phyloP scores from a whole-genome alignment of 1,140 invertebrate genomes.

The Cydia amplana region DNA sequence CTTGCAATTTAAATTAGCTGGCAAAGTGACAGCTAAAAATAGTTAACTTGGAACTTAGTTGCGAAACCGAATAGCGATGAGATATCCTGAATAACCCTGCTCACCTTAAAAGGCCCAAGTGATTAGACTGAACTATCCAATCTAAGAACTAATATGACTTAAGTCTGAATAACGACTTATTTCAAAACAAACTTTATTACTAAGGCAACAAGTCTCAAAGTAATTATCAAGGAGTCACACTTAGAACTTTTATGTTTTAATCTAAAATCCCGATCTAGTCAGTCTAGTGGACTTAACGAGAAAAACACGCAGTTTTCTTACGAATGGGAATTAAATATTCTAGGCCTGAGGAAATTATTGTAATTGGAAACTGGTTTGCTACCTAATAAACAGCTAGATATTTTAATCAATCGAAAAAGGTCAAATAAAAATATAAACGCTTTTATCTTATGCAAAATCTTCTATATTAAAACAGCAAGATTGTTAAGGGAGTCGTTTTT shows the following conservation, averaged over 20 bases:
- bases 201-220: background rate
- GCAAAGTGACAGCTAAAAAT: slow-evolving; percentile 13
- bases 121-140: slow-evolving; percentile 30
- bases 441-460: too few relatives aligned
- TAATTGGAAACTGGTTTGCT: background rate
- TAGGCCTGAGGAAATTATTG: slow-evolving; percentile 6
- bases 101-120: slow-evolving; percentile 44
- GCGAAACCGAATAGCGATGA: slow-evolving; percentile 24
- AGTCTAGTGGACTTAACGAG: slow-evolving; percentile 21
- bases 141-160: background rate
- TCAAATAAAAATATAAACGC: background rate
- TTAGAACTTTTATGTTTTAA: background rate
- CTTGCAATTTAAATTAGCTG: background rate
- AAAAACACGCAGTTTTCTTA: slow-evolving; percentile 29
- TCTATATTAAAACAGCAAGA: too few relatives aligned
- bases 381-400: background rate
- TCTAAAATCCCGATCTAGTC: background rate
- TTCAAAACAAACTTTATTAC: background rate
- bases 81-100: slow-evolving; percentile 40
- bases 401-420: background rate
- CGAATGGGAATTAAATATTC: slow-evolving; percentile 15
- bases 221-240: background rate
- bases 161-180: background rate
- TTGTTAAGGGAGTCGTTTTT: too few relatives aligned
- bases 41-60: slow-evolving; percentile 2